A percentile compares a stretch with the other conserved stretches of the same genome.
phyloP scores from a whole-genome alignment of 2,113 vertebrate genomes.

The Henicopernis longicauda region DNA sequence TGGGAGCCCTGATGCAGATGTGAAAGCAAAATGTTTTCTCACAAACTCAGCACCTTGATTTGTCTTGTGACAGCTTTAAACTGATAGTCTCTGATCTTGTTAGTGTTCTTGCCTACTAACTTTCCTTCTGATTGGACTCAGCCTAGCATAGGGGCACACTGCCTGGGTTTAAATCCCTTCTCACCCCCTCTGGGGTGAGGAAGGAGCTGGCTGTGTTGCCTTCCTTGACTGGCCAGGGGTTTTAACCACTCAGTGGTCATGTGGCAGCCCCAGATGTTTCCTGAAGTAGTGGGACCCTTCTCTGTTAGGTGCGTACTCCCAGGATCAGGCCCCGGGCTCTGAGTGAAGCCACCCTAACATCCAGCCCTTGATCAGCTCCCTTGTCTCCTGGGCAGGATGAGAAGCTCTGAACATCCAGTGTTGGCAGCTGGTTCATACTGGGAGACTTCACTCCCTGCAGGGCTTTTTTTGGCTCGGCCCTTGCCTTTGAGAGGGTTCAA shows the following conservation, averaged over 20 bases:
- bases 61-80: background rate
- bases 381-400: background rate
- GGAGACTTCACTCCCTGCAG: background rate
- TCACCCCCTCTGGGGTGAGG: accelerated
- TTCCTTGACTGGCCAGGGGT: background rate
- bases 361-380: background rate
- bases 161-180: background rate
- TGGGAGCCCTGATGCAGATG: background rate
- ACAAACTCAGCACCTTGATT: background rate
- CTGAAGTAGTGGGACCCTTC: background rate
- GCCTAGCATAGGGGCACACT: accelerated
- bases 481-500: background rate
- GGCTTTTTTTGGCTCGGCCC: background rate
- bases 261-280: background rate
- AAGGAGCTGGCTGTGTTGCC: background rate
- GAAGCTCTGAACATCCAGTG: background rate
- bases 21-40: background rate
- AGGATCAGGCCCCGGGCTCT: background rate
- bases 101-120: background rate
- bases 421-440: background rate
- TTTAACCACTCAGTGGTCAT: background rate
- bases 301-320: background rate
- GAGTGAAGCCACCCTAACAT: background rate
- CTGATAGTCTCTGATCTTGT: background rate
- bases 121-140: background rate